These are phyloP conservation scores for Aplocera efformata DNA, from an alignment of 2,888 invertebrate genomes.

Conservation along the genomic window DNA sequence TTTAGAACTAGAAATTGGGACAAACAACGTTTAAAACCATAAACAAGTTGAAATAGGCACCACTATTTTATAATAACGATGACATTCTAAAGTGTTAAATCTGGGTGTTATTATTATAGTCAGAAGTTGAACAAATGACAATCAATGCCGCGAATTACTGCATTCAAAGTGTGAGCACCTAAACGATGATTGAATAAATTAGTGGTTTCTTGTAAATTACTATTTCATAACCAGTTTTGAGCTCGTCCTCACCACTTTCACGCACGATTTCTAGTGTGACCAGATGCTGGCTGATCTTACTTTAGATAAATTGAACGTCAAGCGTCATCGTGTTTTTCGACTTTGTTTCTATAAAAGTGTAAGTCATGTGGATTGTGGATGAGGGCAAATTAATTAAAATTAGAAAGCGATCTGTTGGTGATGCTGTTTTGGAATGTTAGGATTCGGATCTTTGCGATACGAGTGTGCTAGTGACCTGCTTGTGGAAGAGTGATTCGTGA, in stretches of 20 bases:
- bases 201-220: conserved; percentile 55
- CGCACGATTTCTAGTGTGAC: conserved; percentile 60
- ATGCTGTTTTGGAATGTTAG: conserved; percentile 21
- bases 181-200: conserved; percentile 38
- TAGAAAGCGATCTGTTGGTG: conserved; percentile 32
- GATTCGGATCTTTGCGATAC: conserved; percentile 28
- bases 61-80: neutral
- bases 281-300: conserved; percentile 42
- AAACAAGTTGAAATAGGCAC: conserved; percentile 12
- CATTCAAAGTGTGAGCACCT: conserved; percentile 27
- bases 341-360: conserved; percentile 22
- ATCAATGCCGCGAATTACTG: conserved; percentile 27
- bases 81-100: too few species aligned
- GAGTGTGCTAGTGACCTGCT: conserved; percentile 63
- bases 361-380: conserved; percentile 20
- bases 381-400: conserved; percentile 25
- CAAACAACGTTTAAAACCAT: conserved; percentile 18
- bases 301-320: conserved; percentile 40
- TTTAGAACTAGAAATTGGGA: conserved; percentile 25
- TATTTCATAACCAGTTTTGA: conserved; percentile 57
- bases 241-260: conserved; percentile 63
- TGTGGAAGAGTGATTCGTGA: conserved; percentile 57
- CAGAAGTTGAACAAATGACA: neutral
- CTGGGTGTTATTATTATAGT: too few species aligned
- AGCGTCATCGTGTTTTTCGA: conserved; percentile 11